These are phyloP conservation scores for Temnothorax unifasciatus DNA, from an alignment of 2,888 invertebrate species.

Conservation along the genomic window DNA sequence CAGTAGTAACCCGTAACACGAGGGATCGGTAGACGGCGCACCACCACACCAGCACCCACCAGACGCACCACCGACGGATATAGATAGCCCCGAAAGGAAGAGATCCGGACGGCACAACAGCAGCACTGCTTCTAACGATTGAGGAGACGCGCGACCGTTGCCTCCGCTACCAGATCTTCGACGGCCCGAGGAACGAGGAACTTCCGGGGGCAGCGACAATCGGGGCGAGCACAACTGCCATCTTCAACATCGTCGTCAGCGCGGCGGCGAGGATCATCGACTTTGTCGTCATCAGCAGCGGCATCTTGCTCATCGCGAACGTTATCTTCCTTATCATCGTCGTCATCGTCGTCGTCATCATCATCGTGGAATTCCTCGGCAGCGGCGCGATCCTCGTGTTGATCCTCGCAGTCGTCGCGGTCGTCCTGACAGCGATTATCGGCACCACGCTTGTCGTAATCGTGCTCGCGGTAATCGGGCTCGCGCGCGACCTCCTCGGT, in stretches of 20 bases:
- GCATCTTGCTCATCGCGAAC: constrained; percentile 37
- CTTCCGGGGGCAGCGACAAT: constrained; percentile 54
- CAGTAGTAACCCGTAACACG: constrained; percentile 64
- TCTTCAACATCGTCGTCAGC: constrained; percentile 52
- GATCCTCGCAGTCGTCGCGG: constrained; percentile 43
- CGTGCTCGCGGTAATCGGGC: constrained; percentile 54
- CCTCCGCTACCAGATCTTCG: constrained; percentile 74
- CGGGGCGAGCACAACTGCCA: constrained; percentile 52
- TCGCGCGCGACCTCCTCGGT: constrained; percentile 59
- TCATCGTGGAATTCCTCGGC: constrained; percentile 34
- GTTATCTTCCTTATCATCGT: constrained; percentile 4
- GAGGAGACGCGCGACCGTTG: constrained; percentile 64
- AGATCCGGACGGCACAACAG: constrained; percentile 71
- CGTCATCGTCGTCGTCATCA: constrained; percentile 24
- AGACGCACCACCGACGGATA: constrained; percentile 66
- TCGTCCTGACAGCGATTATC: constrained; percentile 47
- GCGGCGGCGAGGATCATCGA: constrained; percentile 52
- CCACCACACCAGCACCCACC: constrained; percentile 73
- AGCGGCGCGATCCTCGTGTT: constrained; percentile 50
- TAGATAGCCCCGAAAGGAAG: constrained; percentile 58
- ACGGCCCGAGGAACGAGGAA: constrained; percentile 65
- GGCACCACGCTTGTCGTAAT: constrained; percentile 51
- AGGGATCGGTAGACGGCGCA: constrained; percentile 71
- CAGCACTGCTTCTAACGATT: constrained; percentile 69
- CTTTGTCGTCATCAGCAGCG: constrained; percentile 32